These are phyloP conservation scores for Nephrotoma appendiculata DNA, from an alignment of 2,888 invertebrate genomes.

Conservation along the genomic window DNA sequence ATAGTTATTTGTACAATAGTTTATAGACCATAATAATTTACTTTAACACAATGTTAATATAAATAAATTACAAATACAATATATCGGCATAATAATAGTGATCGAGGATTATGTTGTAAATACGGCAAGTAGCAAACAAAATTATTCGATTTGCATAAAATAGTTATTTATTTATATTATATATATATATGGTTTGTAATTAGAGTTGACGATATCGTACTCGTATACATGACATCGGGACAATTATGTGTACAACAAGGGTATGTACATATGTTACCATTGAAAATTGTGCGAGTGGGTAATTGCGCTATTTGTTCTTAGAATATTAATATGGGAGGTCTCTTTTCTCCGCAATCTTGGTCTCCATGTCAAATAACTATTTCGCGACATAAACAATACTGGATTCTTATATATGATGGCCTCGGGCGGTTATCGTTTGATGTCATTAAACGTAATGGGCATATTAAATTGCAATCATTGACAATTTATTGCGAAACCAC, in stretches of 20 bases:
- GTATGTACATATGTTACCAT: too few species aligned
- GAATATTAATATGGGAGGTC: neutral
- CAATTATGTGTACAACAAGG: too few species aligned
- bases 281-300: neutral
- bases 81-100: neutral
- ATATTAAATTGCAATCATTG: neutral
- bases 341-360: neutral
- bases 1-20: neutral
- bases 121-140: neutral
- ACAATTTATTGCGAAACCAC: too few species aligned
- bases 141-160: neutral
- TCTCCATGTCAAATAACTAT: neutral
- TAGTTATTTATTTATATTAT: neutral
- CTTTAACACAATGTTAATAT: neutral
- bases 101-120: neutral
- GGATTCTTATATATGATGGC: neutral
- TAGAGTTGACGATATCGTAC: neutral
- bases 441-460: neutral
- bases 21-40: neutral
- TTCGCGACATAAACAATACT: neutral
- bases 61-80: neutral
- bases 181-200: neutral
- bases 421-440: neutral
- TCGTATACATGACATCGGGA: too few species aligned
- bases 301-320: neutral